Evolutionary conservation across 1,140 invertebrate species (phyloP).

Genomic region (Danaus plexippus): DNA sequence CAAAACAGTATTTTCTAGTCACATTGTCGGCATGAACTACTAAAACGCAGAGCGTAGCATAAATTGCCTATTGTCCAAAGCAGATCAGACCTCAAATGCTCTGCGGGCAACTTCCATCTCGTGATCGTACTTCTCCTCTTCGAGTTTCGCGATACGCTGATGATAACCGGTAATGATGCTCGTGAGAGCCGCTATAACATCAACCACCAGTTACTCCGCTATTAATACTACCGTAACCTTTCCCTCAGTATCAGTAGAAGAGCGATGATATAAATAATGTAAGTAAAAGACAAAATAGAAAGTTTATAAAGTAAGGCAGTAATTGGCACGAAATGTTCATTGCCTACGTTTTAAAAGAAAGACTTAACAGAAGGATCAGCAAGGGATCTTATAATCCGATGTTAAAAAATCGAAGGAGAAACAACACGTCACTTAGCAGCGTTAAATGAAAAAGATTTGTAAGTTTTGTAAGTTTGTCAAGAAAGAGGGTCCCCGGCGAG

Average conservation of each 20-base stretch:
- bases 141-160: constrained; percentile 87
- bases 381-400: constrained; percentile 38
- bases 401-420: constrained; percentile 53
- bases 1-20: constrained; percentile 64
- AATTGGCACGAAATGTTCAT: constrained; percentile 39
- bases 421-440: constrained; percentile 55
- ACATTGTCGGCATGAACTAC: constrained; percentile 66
- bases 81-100: constrained; percentile 86
- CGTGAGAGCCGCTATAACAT: constrained; percentile 84
- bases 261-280: constrained; percentile 41
- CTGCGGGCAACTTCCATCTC: constrained; percentile 94
- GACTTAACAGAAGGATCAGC: constrained; percentile 45
- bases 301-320: constrained; percentile 42
- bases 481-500: constrained; percentile 39
- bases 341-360: constrained; percentile 52
- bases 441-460: constrained; percentile 53
- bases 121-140: constrained; percentile 97
- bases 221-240: constrained; percentile 23
- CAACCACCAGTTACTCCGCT: constrained; percentile 62
- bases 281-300: constrained; percentile 40
- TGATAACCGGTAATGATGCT: constrained; percentile 90
- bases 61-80: constrained; percentile 53
- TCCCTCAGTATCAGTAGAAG: constrained; percentile 28
- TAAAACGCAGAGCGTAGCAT: constrained; percentile 60
- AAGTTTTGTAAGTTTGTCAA: constrained; percentile 60